Percentiles rank a stretch among this genome's conserved stretches.
Conservation (phyloP, 2,113 vertebrate genomes). For the Arizona elegans region DNA sequence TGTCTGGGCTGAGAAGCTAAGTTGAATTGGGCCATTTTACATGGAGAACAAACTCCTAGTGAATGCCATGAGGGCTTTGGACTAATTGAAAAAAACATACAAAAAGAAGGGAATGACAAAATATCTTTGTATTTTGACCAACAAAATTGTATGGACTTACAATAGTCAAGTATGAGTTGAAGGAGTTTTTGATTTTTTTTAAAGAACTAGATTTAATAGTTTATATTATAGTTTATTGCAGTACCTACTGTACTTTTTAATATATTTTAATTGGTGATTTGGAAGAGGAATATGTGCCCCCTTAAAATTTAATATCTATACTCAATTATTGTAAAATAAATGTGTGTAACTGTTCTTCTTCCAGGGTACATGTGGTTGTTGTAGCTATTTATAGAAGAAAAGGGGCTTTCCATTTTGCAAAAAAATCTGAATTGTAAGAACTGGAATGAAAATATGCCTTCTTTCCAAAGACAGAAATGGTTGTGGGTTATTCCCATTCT, state of each 20-base stretch:
- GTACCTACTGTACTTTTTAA: neutral
- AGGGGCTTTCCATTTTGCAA: neutral
- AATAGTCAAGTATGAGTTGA: neutral
- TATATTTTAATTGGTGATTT: neutral
- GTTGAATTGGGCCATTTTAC: neutral
- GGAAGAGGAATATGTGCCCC: neutral
- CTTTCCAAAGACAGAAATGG: neutral
- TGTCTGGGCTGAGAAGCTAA: neutral
- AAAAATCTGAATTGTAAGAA: neutral
- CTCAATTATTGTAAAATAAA: neutral
- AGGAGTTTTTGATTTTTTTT: neutral
- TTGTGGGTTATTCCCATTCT: neutral
- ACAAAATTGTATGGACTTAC: neutral
- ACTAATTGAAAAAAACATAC: neutral
- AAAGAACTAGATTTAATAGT: neutral
- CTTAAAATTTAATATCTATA: neutral
- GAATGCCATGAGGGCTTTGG: neutral
- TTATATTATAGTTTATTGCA: neutral
- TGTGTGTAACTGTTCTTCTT: neutral
- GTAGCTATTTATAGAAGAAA: neutral
- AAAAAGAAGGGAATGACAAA: neutral
- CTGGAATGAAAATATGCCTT: neutral
- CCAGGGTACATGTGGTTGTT: neutral
- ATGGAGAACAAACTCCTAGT: neutral
- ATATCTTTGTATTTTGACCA: neutral